A percentile compares a stretch with the other conserved stretches of the same genome.
phyloP scores from a whole-genome alignment of 2,888 invertebrate genomes.

The Sturmia bella region DNA sequence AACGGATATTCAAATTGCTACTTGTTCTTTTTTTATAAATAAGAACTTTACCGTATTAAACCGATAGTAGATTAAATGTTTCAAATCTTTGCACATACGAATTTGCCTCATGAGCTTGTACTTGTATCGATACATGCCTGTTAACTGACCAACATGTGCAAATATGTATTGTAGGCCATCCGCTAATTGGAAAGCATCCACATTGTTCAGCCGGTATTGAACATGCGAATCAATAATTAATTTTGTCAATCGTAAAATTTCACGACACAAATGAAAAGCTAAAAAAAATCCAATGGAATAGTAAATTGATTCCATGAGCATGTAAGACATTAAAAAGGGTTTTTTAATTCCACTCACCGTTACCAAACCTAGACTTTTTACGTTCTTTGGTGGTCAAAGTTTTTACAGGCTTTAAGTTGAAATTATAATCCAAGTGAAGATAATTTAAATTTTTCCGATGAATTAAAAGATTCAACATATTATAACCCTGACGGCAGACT shows the following conservation, averaged over 20 bases:
- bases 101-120: slow-evolving; percentile 99
- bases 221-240: slow-evolving; percentile 99
- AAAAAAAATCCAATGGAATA: slow-evolving; percentile 66
- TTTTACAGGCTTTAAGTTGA: slow-evolving; percentile 99
- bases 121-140: slow-evolving; percentile 99
- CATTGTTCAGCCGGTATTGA: slow-evolving; percentile 99
- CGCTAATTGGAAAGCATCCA: slow-evolving; percentile 98
- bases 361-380: slow-evolving; percentile 98
- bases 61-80: slow-evolving; percentile 99
- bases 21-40: background rate
- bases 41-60: slow-evolving; percentile 92
- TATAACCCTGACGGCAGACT: slow-evolving; percentile 99
- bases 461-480: slow-evolving; percentile 99
- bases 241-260: slow-evolving; percentile 98
- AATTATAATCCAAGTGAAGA: slow-evolving; percentile 99
- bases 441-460: slow-evolving; percentile 99
- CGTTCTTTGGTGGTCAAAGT: slow-evolving; percentile 99
- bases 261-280: slow-evolving; percentile 99
- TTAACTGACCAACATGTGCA: slow-evolving; percentile 99
- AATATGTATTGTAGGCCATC: slow-evolving; percentile 99
- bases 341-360: slow-evolving; percentile 84
- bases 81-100: slow-evolving; percentile 99
- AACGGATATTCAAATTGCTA: background rate
- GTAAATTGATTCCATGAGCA: no score
- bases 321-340: no score